phyloP scores from a whole-genome alignment of 1,140 invertebrate genomes.

The Macrotrachela quadricornifera region DNA sequence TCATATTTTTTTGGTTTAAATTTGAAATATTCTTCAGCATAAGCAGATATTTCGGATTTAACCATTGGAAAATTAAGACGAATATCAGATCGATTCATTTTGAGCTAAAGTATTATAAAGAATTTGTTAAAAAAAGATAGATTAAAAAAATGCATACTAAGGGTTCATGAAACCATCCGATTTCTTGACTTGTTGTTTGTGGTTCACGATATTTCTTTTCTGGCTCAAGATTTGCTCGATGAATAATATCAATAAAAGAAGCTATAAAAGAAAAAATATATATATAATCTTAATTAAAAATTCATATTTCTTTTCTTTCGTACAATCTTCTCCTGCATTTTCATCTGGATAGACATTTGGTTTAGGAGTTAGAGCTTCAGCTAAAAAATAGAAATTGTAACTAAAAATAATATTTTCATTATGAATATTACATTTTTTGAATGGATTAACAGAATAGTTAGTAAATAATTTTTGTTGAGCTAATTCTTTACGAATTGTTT shows the following conservation, averaged over 20 bases:
- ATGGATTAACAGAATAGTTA: slow-evolving; percentile 25
- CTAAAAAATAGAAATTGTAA: slow-evolving; percentile 12
- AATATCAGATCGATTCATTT: slow-evolving; percentile 18
- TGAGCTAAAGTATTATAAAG: slow-evolving; percentile 16
- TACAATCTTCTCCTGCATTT: slow-evolving; percentile 20
- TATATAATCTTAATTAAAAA: no score
- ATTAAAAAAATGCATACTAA: slow-evolving; percentile 15
- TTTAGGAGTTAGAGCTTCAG: slow-evolving; percentile 22
- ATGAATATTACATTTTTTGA: slow-evolving; percentile 16
- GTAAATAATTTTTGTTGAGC: slow-evolving; percentile 21
- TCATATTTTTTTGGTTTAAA: slow-evolving; percentile 4
- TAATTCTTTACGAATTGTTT: slow-evolving; percentile 25
- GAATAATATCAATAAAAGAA: slow-evolving; percentile 23
- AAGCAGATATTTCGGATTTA: slow-evolving; percentile 4
- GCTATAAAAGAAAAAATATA: slow-evolving; percentile 12
- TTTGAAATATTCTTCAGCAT: slow-evolving; percentile 9
- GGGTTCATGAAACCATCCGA: slow-evolving; percentile 25
- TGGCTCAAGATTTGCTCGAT: slow-evolving; percentile 21
- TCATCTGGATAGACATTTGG: slow-evolving; percentile 21
- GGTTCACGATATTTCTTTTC: slow-evolving; percentile 23
- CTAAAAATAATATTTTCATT: background rate
- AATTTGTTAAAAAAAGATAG: background rate
- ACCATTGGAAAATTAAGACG: slow-evolving; percentile 15
- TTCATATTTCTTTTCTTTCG: slow-evolving; percentile 3
- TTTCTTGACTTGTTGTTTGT: slow-evolving; percentile 26